Base-by-base conservation (phyloP, 2,113 vertebrate species). In the Girardinichthys multiradiatus region DNA sequence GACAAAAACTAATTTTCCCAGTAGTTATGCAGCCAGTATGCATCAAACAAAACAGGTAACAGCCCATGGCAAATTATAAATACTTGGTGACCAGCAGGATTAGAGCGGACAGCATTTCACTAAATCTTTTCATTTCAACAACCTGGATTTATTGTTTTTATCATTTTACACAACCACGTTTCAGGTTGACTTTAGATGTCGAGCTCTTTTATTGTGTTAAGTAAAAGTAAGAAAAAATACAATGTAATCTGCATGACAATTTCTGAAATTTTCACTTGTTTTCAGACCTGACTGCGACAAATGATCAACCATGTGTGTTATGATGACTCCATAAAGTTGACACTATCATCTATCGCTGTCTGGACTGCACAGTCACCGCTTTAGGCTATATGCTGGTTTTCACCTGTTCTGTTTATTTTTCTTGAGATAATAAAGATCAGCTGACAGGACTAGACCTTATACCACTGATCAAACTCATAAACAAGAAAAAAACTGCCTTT, bases 361-460 rank as follows among this genome's bases (percentile, higher is more conserved):
- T 77, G 61, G 39, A 33, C 60, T 75, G 64, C 67, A 72, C 33
- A 71, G 67, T 64, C 45, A 28, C 31, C 27, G 77, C 68, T 70
- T n/a, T 13, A 28, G 70, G 76, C 48, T 28, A 33, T 64, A 64
- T 57, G 21, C 48, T 58, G 30, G 4, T 62, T 75, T 61, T 69
- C 1, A 2, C 58, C 57, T 65, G 33, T 75, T 64, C 70, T 74
- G 66, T 74, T 67, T 63, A 70, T 64, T 54, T 72, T 39, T 64
- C 37, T 42, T 42, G 39, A 45, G 42, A 45, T 19, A 45, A 45
- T 17, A 29, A 11, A 64, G 0, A 66, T 14, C 42, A 54, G 27
- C 19, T 6, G 11, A 2, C 3, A 17, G 58, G 27, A 45, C 11
- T 5, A 24, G 14, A n/a, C 26, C 29, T 30, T 19, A 10, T 28